Evolutionary conservation across 2,888 invertebrate genomes (phyloP), one percentile per base, ranked within the genome.

Genomic region (Eumerus sabulonum): DNA sequence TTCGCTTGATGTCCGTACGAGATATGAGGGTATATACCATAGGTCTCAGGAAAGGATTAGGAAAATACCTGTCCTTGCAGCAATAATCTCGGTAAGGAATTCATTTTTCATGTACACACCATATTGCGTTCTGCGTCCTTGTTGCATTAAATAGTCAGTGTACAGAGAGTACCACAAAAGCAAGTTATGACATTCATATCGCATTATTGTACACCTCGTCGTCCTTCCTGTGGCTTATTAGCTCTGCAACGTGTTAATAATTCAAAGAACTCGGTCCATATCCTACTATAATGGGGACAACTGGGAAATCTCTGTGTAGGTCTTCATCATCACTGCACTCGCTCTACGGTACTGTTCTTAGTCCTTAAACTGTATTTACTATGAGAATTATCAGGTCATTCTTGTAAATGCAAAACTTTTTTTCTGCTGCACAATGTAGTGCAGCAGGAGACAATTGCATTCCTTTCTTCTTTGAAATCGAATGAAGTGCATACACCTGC

Each of bases 391-490:
- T 16, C 59, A 14, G 42, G n/a, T 11, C 14, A 66, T 51, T 59
- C 53, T 54, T 56, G 67, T 67, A 66, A 66, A 66, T 73, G 27
- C 18, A 18, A 42, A 4, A 2, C 27, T 50, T 14, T 19, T 2
- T 14, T 16, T 45, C 38, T 67, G 50, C 62, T 44, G 42, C 63
- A 67, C 62, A 45, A n/a, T n/a, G n/a, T n/a, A n/a, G n/a, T n/a
- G 47, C 27, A 19, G 73, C 38, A 27, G 59, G 67, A 3, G 67
- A 73, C 68, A 79, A 79, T 73, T 73, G 77, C 53, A 68, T 59
- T 38, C 48, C 54, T 59, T 68, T 19, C 73, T 68, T 40, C 77
- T 73, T 73, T 79, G 16, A 73, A 79, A 79, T 79, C 68, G 63
- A 73, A 64, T 73, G 38, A 79, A 68, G 27, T 18, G 50, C 42